phyloP scores from a whole-genome alignment of 2,888 invertebrate genomes.

The Ophonus ardosiacus region DNA sequence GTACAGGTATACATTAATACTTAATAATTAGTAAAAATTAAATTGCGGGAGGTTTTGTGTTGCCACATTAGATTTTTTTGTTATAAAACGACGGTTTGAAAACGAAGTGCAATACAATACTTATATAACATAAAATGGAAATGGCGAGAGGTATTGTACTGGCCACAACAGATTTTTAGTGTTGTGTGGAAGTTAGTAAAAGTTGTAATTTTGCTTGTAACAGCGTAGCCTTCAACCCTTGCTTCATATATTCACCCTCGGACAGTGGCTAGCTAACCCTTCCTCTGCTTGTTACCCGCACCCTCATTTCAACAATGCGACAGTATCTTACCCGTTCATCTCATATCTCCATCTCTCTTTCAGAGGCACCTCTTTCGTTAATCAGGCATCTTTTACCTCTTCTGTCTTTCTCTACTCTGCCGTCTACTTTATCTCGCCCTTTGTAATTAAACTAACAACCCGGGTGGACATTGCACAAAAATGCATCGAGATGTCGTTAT shows the following conservation, averaged over 20 bases:
- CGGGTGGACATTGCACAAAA: constrained; percentile 72
- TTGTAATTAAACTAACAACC: constrained; percentile 74
- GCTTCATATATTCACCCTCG: constrained; percentile 75
- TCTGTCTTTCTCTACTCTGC: background rate
- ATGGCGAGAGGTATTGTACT: too few species aligned
- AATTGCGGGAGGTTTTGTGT: too few species aligned
- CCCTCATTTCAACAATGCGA: constrained; percentile 62
- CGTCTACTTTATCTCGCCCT: constrained; percentile 68
- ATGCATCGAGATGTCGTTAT: constrained; percentile 68
- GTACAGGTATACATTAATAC: too few species aligned
- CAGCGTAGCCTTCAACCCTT: constrained; percentile 73
- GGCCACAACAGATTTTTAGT: too few species aligned
- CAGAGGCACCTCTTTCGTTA: constrained; percentile 36
- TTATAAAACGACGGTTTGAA: too few species aligned
- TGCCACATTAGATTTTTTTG: too few species aligned
- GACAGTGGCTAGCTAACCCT: constrained; percentile 75
- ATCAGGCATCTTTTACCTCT: constrained; percentile 50
- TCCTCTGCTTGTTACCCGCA: constrained; percentile 68
- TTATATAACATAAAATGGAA: too few species aligned
- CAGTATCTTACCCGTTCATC: constrained; percentile 55
- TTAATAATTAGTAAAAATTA: too few species aligned
- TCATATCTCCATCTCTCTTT: constrained; percentile 1
- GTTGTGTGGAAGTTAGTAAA: too few species aligned
- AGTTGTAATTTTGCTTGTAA: background rate
- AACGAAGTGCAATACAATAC: too few species aligned